phyloP scores from a whole-genome alignment of 2,797 vertebrate genomes.

The Sebastiscus albofasciatus region DNA sequence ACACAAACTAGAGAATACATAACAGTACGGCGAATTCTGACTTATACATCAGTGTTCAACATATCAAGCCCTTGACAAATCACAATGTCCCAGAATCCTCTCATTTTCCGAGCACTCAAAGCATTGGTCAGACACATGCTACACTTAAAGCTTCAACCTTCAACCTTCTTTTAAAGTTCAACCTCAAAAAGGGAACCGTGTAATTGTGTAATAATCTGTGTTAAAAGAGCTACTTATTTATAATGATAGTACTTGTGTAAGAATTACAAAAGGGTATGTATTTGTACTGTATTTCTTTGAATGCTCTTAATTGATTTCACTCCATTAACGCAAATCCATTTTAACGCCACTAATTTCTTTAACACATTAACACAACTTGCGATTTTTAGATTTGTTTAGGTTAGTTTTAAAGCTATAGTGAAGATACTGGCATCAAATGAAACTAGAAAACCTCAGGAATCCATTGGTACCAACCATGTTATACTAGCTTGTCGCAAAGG shows the following conservation, averaged over 20 bases:
- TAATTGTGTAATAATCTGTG: not conserved
- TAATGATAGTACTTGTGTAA: not conserved
- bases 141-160: not conserved
- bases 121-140: not conserved
- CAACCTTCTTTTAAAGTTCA: not conserved
- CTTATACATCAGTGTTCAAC: not conserved
- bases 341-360: too few relatives aligned
- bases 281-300: constrained; percentile 4
- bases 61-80: not conserved
- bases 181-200: constrained; percentile 2
- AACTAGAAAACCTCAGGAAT: too few relatives aligned
- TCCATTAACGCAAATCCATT: too few relatives aligned
- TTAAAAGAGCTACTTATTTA: not conserved
- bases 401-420: too few relatives aligned
- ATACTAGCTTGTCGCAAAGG: too few relatives aligned
- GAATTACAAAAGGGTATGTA: not conserved
- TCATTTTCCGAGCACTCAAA: not conserved
- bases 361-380: too few relatives aligned
- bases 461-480: too few relatives aligned
- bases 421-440: too few relatives aligned
- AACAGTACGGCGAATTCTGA: not conserved
- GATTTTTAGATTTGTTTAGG: too few relatives aligned
- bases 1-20: constrained; percentile 19
- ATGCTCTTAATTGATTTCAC: not conserved
- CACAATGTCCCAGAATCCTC: not conserved